Percentiles rank a stretch among this genome's conserved stretches.
Evolutionary conservation across 1,140 invertebrate species (phyloP).

Genomic region (Episyrphus balteatus): DNA sequence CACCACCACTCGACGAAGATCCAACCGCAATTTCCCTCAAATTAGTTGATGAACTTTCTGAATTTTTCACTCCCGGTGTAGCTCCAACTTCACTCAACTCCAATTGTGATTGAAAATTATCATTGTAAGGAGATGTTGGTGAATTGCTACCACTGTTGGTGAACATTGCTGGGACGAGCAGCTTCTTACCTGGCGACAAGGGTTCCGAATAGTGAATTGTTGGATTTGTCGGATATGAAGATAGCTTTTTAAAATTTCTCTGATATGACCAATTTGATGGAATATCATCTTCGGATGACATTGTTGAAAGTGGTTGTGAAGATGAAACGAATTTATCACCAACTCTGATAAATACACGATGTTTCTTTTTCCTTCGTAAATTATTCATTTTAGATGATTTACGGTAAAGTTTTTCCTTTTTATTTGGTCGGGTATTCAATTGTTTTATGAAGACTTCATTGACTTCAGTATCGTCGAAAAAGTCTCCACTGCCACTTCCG

Average conservation of each 20-base stretch:
- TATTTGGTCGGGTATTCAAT: slow-evolving; percentile 1
- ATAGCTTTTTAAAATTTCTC: no score
- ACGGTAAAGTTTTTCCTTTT: not conserved
- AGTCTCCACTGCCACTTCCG: slow-evolving; percentile 5
- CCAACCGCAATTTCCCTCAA: not conserved
- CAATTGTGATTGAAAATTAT: not conserved
- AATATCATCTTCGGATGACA: not conserved
- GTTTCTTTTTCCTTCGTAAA: not conserved
- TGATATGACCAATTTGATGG: no score
- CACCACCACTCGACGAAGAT: not conserved
- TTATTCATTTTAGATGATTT: not conserved
- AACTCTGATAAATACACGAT: not conserved
- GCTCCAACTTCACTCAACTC: not conserved
- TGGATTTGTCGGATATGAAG: no score
- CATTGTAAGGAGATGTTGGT: not conserved
- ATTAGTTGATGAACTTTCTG: not conserved
- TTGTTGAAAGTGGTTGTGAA: not conserved
- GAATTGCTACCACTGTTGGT: not conserved
- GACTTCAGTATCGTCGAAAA: not conserved
- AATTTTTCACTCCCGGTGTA: not conserved
- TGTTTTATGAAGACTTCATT: not conserved
- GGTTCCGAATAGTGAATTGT: no score
- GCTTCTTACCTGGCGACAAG: not conserved
- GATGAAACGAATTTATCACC: not conserved
- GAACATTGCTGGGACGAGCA: not conserved